Evolutionary conservation across 2,113 vertebrate species (phyloP), one percentile per base, ranked within the genome.

Genomic region (Melanerpes formicivorus): DNA sequence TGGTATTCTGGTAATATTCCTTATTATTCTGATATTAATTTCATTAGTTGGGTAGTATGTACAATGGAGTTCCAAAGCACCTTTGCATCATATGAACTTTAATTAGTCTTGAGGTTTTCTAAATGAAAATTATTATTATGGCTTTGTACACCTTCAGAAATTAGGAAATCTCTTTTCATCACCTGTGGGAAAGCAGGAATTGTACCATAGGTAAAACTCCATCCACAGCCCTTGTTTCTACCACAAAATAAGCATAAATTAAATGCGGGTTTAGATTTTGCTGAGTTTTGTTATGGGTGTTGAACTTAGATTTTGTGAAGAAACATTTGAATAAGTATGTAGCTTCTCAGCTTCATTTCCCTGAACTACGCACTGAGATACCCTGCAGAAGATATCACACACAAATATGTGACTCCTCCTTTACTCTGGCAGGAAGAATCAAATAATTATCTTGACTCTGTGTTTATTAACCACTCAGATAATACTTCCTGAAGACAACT

Each of bases 21-120:
- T 93, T 87, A 81, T 91, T 95, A 82, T 93, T 74, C 55, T 81
- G 50, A 66, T 91, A 85, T n/a, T 93, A 72, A 76, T 95, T 93
- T 95, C 63, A 56, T 88, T 86, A 86, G 54, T 73, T 40, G 52
- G 18, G 58, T 72, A 91, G 7, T 66, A 27, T 52, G 60, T 11
- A 11, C 62, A 72, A 10, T 52, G 26, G 65, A 86, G 70, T 81
- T 91, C 70, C 70, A 89, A 50, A 86, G 26, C 69, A 44, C 65
- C 34, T 85, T 88, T 95, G 32, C 58, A 88, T 67, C 54, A 37
- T 18, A 71, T 29, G 63, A 90, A 88, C 54, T 93, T 86, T 54
- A 95, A 88, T 90, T 81, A 88, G 48, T 78, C 76, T 67, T 80
- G 25, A 78, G 25, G 29, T 93, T 86, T 86, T 69, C 58, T 72